Evolutionary conservation across 2,113 vertebrate genomes (phyloP).

Genomic region (Heliornis fulica): DNA sequence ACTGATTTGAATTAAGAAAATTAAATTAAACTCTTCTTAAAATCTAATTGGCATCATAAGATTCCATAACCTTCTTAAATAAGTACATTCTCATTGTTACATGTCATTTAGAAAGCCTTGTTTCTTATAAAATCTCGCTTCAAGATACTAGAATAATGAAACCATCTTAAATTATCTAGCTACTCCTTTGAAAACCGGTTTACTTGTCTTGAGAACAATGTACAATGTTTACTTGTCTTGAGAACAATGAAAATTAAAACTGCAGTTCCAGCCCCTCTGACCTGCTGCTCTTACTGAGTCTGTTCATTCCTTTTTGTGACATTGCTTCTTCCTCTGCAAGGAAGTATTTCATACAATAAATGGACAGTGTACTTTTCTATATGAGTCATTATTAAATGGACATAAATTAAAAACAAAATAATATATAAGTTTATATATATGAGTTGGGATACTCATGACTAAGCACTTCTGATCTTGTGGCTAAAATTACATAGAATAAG

Average conservation of each 20-base stretch:
- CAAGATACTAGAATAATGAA: neutral
- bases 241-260: neutral
- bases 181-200: neutral
- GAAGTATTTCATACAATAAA: conserved; percentile 6
- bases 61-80: neutral
- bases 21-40: neutral
- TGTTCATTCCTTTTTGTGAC: neutral
- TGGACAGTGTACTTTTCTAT: neutral
- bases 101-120: neutral
- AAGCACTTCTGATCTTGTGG: neutral
- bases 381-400: neutral
- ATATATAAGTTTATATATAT: neutral
- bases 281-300: neutral
- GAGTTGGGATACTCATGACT: neutral
- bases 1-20: neutral
- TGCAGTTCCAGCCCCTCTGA: neutral
- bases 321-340: neutral
- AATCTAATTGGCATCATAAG: neutral
- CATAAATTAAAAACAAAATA: conserved; percentile 39
- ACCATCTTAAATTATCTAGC: neutral
- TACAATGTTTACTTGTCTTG: fast-evolving
- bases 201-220: neutral
- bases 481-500: neutral
- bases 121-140: neutral
- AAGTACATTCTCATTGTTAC: neutral